Conservation (phyloP, 2,113 vertebrate genomes). For the Drymodes brunneopygia region DNA sequence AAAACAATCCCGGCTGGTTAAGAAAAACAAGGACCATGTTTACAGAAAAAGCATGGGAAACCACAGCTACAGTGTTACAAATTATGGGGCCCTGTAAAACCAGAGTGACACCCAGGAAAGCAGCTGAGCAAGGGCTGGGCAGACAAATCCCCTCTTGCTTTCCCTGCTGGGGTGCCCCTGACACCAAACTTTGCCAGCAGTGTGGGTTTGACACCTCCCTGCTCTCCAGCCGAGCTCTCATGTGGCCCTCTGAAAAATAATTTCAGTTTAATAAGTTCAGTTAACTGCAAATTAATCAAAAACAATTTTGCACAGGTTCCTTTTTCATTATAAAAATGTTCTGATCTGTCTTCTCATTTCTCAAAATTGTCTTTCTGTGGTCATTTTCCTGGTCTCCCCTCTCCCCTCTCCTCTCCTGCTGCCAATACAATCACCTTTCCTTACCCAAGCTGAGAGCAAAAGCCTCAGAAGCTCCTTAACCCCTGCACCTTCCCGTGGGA, state of each 20-base stretch:
- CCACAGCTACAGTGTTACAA: too few species aligned
- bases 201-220: not conserved
- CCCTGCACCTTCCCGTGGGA: not conserved
- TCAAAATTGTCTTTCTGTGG: not conserved
- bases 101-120: too few species aligned
- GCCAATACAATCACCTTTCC: not conserved
- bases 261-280: not conserved
- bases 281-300: slow-evolving; percentile 22
- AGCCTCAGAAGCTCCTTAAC: not conserved
- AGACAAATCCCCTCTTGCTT: too few species aligned
- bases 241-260: not conserved
- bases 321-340: slow-evolving; percentile 4
- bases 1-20: too few species aligned
- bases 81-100: too few species aligned
- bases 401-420: not conserved
- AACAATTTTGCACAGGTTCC: not conserved
- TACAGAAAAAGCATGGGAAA: too few species aligned
- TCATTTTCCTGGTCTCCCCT: not conserved
- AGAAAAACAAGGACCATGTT: too few species aligned
- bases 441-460: not conserved
- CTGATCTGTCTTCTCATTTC: not conserved
- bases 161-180: not conserved
- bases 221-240: not conserved
- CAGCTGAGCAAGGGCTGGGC: not conserved
- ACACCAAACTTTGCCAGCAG: not conserved